These are phyloP conservation scores for Gymnogyps californianus DNA, from an alignment of 2,113 vertebrate species.

Conservation along the genomic window DNA sequence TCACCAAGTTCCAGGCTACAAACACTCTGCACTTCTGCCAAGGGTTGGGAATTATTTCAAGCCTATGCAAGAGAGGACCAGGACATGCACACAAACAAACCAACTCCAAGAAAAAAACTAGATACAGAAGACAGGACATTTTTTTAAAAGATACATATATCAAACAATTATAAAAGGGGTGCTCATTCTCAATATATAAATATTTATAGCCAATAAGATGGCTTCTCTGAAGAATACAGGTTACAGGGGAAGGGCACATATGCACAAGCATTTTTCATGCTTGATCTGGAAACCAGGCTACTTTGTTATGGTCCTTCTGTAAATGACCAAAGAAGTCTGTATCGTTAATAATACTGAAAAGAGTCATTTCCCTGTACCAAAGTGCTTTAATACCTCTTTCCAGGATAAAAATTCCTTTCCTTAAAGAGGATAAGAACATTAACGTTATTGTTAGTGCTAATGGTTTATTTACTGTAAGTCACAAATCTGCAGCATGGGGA, in stretches of 20 bases:
- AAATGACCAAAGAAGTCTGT: not conserved
- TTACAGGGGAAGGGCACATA: not conserved
- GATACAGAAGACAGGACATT: not conserved
- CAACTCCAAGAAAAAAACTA: not conserved
- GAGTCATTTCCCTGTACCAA: not conserved
- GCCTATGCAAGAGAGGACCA: not conserved
- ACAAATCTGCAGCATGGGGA: not conserved
- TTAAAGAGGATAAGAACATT: conserved; percentile 15
- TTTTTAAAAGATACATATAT: not conserved
- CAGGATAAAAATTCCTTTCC: conserved; percentile 37
- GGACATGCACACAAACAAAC: not conserved
- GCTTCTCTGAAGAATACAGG: not conserved
- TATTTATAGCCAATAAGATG: not conserved
- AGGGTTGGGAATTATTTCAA: not conserved
- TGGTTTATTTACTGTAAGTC: conserved; percentile 28
- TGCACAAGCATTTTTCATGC: not conserved
- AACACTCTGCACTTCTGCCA: not conserved
- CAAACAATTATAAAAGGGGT: not conserved
- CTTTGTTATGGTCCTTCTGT: not conserved
- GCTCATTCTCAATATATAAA: not conserved
- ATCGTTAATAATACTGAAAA: not conserved
- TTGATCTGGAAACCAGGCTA: not conserved
- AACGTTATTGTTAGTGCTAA: not conserved
- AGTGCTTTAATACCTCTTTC: not conserved
- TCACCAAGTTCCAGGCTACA: not conserved